Evolutionary conservation across 2,797 vertebrate species (phyloP).

Genomic region (Enoplosus armatus): DNA sequence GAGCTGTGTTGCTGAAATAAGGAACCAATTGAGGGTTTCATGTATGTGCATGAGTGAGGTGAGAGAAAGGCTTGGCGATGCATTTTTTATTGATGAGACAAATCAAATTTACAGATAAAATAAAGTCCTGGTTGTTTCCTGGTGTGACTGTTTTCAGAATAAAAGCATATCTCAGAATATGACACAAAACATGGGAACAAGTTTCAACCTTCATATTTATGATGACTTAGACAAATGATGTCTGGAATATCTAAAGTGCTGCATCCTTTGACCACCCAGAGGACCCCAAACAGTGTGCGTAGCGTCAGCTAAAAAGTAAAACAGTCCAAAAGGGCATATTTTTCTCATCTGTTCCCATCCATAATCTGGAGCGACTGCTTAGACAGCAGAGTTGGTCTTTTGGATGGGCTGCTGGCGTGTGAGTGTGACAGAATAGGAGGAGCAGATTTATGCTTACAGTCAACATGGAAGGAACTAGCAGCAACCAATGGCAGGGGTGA

Average conservation of each 20-base stretch:
- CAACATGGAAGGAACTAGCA: slow-evolving; percentile 44
- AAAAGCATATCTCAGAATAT: background rate
- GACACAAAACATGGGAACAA: background rate
- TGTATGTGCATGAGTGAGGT: background rate
- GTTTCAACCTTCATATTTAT: background rate
- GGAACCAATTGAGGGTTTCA: slow-evolving; percentile 53
- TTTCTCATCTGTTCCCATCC: too few relatives aligned
- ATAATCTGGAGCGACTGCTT: slow-evolving; percentile 34
- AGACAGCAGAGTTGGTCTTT: slow-evolving; percentile 36
- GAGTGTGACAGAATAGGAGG: slow-evolving; percentile 50
- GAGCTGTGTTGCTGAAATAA: slow-evolving; percentile 42
- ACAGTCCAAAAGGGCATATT: slow-evolving; percentile 6
- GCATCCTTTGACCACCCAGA: background rate
- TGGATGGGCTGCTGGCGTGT: slow-evolving; percentile 34
- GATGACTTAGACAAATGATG: slow-evolving; percentile 6
- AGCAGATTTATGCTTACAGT: slow-evolving; percentile 58
- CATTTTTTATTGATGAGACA: background rate
- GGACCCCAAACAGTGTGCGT: background rate
- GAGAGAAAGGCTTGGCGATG: background rate
- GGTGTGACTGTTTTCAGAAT: background rate
- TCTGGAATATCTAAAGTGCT: background rate
- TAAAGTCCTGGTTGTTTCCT: background rate
- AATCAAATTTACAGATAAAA: background rate
- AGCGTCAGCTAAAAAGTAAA: background rate
- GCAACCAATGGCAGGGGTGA: slow-evolving; percentile 48